phyloP scores from a whole-genome alignment of 2,888 invertebrate species.

The Phortica magna region DNA sequence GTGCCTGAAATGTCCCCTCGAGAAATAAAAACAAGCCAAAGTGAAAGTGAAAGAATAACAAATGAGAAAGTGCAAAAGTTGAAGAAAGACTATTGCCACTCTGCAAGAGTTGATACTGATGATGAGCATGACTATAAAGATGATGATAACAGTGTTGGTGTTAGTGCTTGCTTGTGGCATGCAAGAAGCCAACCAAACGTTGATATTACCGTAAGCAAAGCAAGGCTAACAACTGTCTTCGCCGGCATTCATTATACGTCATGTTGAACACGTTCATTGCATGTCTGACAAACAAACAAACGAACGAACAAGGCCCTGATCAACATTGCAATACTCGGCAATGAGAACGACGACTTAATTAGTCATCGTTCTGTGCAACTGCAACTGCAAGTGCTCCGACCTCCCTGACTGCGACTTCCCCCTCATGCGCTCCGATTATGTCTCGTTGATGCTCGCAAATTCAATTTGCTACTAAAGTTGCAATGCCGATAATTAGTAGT shows the following conservation, averaged over 20 bases:
- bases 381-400: not conserved
- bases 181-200: not conserved
- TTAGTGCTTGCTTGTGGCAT: not conserved
- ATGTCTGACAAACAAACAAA: constrained; percentile 35
- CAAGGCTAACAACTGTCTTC: not conserved
- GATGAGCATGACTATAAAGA: not conserved
- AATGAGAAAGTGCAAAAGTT: not conserved
- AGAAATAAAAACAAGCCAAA: not conserved
- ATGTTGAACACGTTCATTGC: constrained; percentile 33
- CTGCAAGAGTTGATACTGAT: too few relatives aligned
- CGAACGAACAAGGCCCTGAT: not conserved
- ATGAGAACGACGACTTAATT: constrained; percentile 22
- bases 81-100: too few relatives aligned
- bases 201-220: not conserved
- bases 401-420: not conserved
- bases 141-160: not conserved
- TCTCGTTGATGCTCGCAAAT: not conserved
- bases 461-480: not conserved
- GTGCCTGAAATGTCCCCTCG: too few relatives aligned
- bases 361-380: constrained; percentile 9
- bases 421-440: not conserved
- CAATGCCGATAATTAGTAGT: not conserved
- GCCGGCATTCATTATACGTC: constrained; percentile 44
- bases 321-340: not conserved
- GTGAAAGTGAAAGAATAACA: not conserved